Evolutionary conservation across 2,888 invertebrate genomes (phyloP), one percentile per base, ranked within the genome.

Genomic region (Ptycholaimellus sp.): DNA sequence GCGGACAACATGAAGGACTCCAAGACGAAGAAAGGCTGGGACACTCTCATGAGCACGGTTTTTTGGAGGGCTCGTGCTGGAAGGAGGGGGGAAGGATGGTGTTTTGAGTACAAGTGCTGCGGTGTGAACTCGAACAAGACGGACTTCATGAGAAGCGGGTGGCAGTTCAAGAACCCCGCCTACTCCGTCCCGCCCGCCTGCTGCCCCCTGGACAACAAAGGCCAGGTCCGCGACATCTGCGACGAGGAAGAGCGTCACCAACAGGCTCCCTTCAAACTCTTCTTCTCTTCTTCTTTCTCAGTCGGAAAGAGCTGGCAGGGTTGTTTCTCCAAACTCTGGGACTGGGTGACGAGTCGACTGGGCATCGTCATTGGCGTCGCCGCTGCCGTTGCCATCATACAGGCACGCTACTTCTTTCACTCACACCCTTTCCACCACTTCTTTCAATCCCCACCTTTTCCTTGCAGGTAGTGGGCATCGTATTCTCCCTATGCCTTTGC

Each of bases 311-410:
- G n/a, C n/a, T n/a, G n/a, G 11, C 18, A 31, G 31, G 31, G 31
- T 6, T 31, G 31, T 17, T 31, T 18, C 13, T 17, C 17, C 4
- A 31, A 31, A 17, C 17, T 31, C 5, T 6, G 31, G 7, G 7
- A 18, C 18, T 4, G 19, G 14, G 17, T 31, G 5, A 19, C 19
- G 5, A 9, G 18, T 6, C 17, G 22, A 22, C 33, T 21, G n/a
- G 33, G 33, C 21, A 18, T 33, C 13, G 33, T 33, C 22, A 33
- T 33, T 21, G 33, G 33, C 6, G 33, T 33, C 22, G 33, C 33
- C 14, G 33, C n/a, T 3, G 33, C 33, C 20, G n/a, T 33, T 14
- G 33, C 33, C 13, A 4, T 33, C 11, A 18, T 33, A 11, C 33
- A 33, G 14, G 33, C 22, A 4, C 5, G 13, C 25, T 6, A 25